Evolutionary conservation across 2,797 vertebrate genomes (phyloP), one percentile per base, ranked within the genome.

Genomic region (Kryptolebias ocellatus): DNA sequence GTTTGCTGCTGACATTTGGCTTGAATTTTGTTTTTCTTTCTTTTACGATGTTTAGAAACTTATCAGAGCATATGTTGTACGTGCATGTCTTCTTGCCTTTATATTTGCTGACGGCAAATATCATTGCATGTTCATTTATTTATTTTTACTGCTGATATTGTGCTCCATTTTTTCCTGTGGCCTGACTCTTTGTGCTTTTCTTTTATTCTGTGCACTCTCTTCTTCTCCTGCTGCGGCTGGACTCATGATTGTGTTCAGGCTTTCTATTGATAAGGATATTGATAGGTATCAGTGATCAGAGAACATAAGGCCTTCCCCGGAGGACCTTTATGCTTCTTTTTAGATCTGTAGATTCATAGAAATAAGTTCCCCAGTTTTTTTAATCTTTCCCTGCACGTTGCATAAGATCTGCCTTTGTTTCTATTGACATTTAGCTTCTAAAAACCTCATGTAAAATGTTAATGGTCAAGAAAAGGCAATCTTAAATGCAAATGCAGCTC

Each of bases 201-300:
- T 55, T 56, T 72, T 34, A 73, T 78, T 80, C 64, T 85, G 50
- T 85, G 61, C 67, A 72, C 77, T 86, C 60, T 84, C 76, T 90
- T 85, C 76, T 90, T 74, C 82, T 92, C 88, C 90, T 92, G 88
- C 93, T 89, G 94, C 94, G 90, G 93, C 95, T 83, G 84, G 91
- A 93, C 92, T 93, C 91, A 92, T 95, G 31, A 94, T 92, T 96
- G 94, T 92, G 58, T 83, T 88, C 96, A 99, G 97, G 92, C 95
- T 98, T 93, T 98, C 95, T 96, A 95, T 99, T 97, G 98, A 98
- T 98, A 96, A 95, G 92, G 97, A 99, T 94, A 96, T 97, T 92
- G 93, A 97, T 99, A 99, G 97, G 98, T 99, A 99, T 94, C 93
- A 92, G 81, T 63, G 87, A 83, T 60, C 90, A 84, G 79, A 89